Evolutionary conservation across 2,888 invertebrate genomes (phyloP), one percentile per base, ranked within the genome.

Genomic region (Pyrrhia umbra): DNA sequence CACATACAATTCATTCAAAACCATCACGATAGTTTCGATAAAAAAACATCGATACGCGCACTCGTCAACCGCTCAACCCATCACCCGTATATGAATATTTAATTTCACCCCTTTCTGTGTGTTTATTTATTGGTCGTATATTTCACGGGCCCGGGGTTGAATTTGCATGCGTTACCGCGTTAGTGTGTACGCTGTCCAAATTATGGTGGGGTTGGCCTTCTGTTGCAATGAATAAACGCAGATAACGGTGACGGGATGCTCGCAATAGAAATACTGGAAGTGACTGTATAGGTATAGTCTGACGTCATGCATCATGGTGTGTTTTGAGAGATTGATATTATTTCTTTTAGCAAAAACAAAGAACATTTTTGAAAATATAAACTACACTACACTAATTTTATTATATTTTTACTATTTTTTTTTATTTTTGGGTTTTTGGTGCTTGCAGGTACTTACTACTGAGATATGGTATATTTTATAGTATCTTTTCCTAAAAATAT

Each of bases 61-160:
- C 66, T 74, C 65, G 43, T 67, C 67, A 68, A 43, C 47, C 49
- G 63, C 21, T 66, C 20, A 46, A 67, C 69, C 71, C 90, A 85
- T 84, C 90, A 89, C 92, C 68, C 69, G 74, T 71, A 77, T 87
- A 92, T 94, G 93, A 93, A 95, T 94, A 94, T 94, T 93, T 94
- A 93, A 93, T 92, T 91, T 92, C 92, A 93, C 93, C 94, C 94
- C 93, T 92, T 92, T 90, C 88, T 84, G 85, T 86, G 87, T 90
- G 90, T 94, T 93, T 95, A 94, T 94, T 95, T 94, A 95, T 95
- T 92, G 93, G 92, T 86, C 91, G 90, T 94, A 94, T 94, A 94
- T 94, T 94, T 94, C 93, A 94, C 91, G 85, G 89, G 90, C 88
- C 80, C 83, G 80, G 90, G 91, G 88, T 80, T 72, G 80, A 84